Evolutionary conservation across 2,888 invertebrate species (phyloP), one percentile per base, ranked within the genome.

Genomic region (Conistra vaccinii): DNA sequence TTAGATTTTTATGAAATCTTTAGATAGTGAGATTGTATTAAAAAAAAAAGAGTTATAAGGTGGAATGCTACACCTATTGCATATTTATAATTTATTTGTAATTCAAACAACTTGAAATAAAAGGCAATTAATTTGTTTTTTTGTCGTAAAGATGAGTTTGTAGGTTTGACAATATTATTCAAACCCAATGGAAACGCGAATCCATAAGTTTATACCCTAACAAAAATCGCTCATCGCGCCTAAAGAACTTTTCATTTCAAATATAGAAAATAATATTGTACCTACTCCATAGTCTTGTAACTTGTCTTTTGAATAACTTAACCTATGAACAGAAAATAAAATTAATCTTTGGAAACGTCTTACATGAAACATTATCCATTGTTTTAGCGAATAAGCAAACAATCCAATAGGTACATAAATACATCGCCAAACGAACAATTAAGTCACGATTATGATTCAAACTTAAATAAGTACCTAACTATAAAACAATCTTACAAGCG

Each of bases 371-470:
- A 72, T 65, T 23, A 48, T n/a, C 42, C 55, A 65, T 74, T 70
- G 48, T 71, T 68, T 76, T 58, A 65, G 51, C 48, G 51, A 57
- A 69, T 61, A 66, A 65, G 1, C 35, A 71, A 69, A 51, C 48
- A 26, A 62, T 32, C 32, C 76, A 55, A 73, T 73, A 42, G 12
- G 10, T 12, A 63, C 48, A 67, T 79, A 78, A 73, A 78, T 74
- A 62, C 4, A 83, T 73, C 29, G 32, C 60, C 17, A 60, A 77
- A 77, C 29, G n/a, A 42, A 61, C 35, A 80, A 77, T 77, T 72
- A 83, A 63, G 26, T 12, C 61, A 69, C 57, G 63, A 65, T 60
- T 67, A 69, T 60, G 58, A 65, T 75, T 78, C 53, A 42, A 73
- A 69, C 45, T 68, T 26, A 48, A 14, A 14, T 42, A 39, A 29